Evolutionary conservation across 2,113 vertebrate species (phyloP), one percentile per base, ranked within the genome.

Genomic region (Penelope pileata): DNA sequence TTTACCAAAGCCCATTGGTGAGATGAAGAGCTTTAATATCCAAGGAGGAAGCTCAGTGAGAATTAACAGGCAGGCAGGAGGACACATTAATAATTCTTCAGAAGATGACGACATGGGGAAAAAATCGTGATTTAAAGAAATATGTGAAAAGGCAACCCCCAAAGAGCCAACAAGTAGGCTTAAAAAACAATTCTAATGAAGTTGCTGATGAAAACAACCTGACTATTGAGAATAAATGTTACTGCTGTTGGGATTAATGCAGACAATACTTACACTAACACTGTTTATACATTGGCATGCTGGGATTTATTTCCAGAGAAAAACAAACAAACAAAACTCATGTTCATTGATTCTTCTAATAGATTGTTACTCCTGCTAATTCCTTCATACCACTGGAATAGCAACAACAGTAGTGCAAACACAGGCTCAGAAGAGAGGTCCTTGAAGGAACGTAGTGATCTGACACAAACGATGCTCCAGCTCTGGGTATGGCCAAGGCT

Each of bases 1-100:
- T 56, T 75, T 76, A 54, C 40, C 72, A 32, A 47, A 10, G 17
- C 22, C 51, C 63, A 1, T 12, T 62, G 32, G n/a, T 50, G 32
- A 66, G 68, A 56, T n/a, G 30, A 70, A 70, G 32, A 58, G 63
- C 47, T 93, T 93, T 47, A 72, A 70, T 74, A 76, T 50, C 66
- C 59, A 60, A 66, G 40, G 36, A 29, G 90, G 45, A 80, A 75
- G 56, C 36, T 67, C 42, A 36, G 4, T 34, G 8, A 76, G 40
- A 87, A 80, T 40, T 83, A 60, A 56, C 7, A 54, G 32, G 51
- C 36, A 84, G 75, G 23, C 16, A 83, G 32, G 1, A 82, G 26
- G 42, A 29, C 23, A 68, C 22, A 32, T 18, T 7, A 17, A 14
- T 45, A 45, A 66, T 64, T 78, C 60, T 74, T 69, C 56, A 42